Percentiles rank a stretch among this genome's conserved stretches.
phyloP scores from a whole-genome alignment of 2,888 invertebrate genomes.

The Thymelicus sylvestris region DNA sequence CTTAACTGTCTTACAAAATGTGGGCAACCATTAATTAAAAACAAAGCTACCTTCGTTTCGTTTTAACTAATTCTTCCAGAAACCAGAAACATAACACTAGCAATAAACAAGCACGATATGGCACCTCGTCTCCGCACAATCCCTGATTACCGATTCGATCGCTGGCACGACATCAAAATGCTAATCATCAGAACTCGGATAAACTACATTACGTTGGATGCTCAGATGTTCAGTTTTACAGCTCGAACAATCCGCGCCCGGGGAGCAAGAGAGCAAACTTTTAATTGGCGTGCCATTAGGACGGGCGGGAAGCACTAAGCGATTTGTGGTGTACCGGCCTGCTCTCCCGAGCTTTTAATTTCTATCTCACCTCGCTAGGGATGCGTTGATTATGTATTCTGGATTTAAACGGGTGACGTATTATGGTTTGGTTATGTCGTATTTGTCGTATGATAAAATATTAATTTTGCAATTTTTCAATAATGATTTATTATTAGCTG shows the following conservation, averaged over 20 bases:
- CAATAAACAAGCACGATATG: conserved; percentile 31
- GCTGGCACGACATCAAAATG: conserved; percentile 73
- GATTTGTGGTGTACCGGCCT: conserved; percentile 84
- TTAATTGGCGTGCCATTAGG: conserved; percentile 85
- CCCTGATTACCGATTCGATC: conserved; percentile 51
- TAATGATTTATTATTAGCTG: too few species aligned
- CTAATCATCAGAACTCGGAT: conserved; percentile 68
- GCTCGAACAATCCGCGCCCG: conserved; percentile 75
- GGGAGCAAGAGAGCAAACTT: conserved; percentile 78
- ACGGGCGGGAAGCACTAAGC: conserved; percentile 81
- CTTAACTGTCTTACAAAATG: too few species aligned
- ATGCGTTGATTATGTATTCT: conserved; percentile 61
- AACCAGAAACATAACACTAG: conserved; percentile 1
- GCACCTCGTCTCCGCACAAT: conserved; percentile 41
- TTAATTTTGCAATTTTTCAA: too few species aligned
- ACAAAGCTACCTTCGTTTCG: too few species aligned
- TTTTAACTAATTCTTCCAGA: not conserved
- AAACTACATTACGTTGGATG: conserved; percentile 75
- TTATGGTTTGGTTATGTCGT: not conserved
- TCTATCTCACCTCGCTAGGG: conserved; percentile 69
- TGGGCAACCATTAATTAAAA: too few species aligned
- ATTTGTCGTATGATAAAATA: not conserved
- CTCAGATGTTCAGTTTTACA: conserved; percentile 80
- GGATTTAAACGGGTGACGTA: conserved; percentile 46
- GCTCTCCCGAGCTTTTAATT: conserved; percentile 74